These are phyloP conservation scores for Sycophaga agraensis DNA, from an alignment of 1,140 invertebrate species.

Conservation along the genomic window DNA sequence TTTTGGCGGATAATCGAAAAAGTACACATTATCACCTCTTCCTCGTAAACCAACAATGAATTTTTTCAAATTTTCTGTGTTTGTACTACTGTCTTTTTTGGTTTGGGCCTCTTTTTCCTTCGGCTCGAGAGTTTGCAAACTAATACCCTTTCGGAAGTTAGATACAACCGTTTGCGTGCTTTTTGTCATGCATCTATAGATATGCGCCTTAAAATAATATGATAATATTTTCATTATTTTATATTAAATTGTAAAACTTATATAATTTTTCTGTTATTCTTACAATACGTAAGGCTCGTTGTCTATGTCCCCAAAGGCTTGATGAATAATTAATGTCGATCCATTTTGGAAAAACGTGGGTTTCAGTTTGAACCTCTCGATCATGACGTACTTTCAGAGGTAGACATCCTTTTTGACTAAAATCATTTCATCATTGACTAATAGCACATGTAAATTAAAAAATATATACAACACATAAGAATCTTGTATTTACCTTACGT, in stretches of 20 bases:
- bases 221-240: background rate
- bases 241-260: background rate
- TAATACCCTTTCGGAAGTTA: conserved; percentile 55
- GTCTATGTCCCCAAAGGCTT: conserved; percentile 76
- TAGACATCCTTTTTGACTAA: too few relatives aligned
- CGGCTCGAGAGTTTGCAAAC: conserved; percentile 58
- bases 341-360: conserved; percentile 65
- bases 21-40: conserved; percentile 30
- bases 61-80: conserved; percentile 53
- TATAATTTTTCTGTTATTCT: conserved; percentile 21
- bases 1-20: conserved; percentile 1
- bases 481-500: background rate
- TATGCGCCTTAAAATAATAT: conserved; percentile 50
- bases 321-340: conserved; percentile 71
- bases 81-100: conserved; percentile 56
- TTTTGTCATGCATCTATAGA: conserved; percentile 61
- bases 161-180: conserved; percentile 66
- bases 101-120: conserved; percentile 61
- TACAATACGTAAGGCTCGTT: conserved; percentile 71
- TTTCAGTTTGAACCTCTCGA: conserved; percentile 70
- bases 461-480: background rate
- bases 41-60: conserved; percentile 63
- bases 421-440: conserved; percentile 33
- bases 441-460: background rate
- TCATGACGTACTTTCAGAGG: conserved; percentile 48